A percentile compares a stretch with the other conserved stretches of the same genome.
Conservation (phyloP, 1,140 invertebrate species). For the Theocolax elegans region DNA sequence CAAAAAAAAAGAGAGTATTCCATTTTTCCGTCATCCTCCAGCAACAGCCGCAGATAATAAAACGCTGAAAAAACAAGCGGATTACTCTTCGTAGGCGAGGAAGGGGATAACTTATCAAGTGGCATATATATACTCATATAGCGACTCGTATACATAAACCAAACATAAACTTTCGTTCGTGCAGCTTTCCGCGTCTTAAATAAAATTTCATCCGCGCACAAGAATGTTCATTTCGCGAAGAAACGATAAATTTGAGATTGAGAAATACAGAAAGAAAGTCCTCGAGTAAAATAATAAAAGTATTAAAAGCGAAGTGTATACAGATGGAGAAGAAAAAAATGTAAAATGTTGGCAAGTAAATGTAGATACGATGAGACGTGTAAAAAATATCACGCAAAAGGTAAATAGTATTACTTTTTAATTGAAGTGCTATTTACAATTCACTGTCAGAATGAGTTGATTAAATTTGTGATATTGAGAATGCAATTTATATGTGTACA, state of each 20-base stretch:
- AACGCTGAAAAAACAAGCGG: not conserved
- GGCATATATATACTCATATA: not conserved
- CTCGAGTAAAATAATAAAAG: not conserved
- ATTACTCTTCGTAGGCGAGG: not conserved
- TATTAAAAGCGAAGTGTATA: too few relatives aligned
- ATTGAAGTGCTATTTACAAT: too few relatives aligned
- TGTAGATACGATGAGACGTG: too few relatives aligned
- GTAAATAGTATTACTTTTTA: too few relatives aligned
- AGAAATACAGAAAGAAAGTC: not conserved
- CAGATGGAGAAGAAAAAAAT: too few relatives aligned
- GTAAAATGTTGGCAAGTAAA: too few relatives aligned
- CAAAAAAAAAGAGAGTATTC: too few relatives aligned
- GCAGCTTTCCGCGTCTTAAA: not conserved
- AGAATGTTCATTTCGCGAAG: not conserved
- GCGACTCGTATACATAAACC: constrained; percentile 2
- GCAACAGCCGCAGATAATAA: not conserved
- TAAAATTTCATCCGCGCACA: not conserved
- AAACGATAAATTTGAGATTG: not conserved
- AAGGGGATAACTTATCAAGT: constrained; percentile 1
- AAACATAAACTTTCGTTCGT: constrained; percentile 3
- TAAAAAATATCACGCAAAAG: too few relatives aligned
- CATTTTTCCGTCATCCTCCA: too few relatives aligned
- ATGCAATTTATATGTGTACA: too few relatives aligned
- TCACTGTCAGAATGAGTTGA: too few relatives aligned
- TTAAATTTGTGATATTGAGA: too few relatives aligned